Percentiles rank a stretch among this genome's conserved stretches.
Conservation (phyloP, 1,140 invertebrate genomes). For the Drosophila orena region DNA sequence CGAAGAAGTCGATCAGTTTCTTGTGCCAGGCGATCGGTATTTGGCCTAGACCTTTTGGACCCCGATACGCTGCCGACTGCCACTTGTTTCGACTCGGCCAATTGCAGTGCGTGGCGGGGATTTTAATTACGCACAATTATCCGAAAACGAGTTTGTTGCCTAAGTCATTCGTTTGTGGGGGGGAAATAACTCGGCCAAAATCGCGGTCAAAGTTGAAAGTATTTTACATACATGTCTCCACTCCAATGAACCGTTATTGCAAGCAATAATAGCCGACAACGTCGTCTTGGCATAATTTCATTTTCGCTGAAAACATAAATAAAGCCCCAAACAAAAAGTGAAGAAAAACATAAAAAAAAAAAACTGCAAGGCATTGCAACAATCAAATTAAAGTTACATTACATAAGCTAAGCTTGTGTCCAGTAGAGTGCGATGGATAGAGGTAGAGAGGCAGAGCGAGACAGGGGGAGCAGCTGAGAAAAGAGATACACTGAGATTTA, state of each 20-base stretch:
- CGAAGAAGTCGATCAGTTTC: neutral
- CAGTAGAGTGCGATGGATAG: neutral
- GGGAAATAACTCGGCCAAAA: slow-evolving; percentile 18
- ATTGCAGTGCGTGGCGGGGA: slow-evolving; percentile 42
- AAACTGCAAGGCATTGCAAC: slow-evolving; percentile 81
- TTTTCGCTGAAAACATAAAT: slow-evolving; percentile 43
- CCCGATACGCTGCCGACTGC: neutral
- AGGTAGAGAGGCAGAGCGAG: neutral
- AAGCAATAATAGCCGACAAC: slow-evolving; percentile 7
- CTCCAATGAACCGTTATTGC: slow-evolving; percentile 36
- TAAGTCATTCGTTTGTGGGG: slow-evolving; percentile 69
- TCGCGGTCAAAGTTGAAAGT: slow-evolving; percentile 78
- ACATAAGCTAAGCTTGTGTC: slow-evolving; percentile 57
- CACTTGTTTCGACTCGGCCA: slow-evolving; percentile 20
- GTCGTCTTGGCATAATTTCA: slow-evolving; percentile 54
- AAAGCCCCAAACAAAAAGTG: slow-evolving; percentile 4
- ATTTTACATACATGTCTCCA: slow-evolving; percentile 27
- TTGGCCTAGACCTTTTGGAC: slow-evolving; percentile 30
- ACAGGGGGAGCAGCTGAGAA: neutral
- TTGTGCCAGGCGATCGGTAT: neutral
- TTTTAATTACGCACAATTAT: slow-evolving; percentile 51
- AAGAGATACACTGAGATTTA: neutral
- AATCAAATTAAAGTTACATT: slow-evolving; percentile 81
- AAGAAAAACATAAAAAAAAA: slow-evolving; percentile 12
- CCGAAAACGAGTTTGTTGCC: slow-evolving; percentile 70